Conservation (phyloP, 92 coral and sea anemone species). For the Parazoanthus darwini region DNA sequence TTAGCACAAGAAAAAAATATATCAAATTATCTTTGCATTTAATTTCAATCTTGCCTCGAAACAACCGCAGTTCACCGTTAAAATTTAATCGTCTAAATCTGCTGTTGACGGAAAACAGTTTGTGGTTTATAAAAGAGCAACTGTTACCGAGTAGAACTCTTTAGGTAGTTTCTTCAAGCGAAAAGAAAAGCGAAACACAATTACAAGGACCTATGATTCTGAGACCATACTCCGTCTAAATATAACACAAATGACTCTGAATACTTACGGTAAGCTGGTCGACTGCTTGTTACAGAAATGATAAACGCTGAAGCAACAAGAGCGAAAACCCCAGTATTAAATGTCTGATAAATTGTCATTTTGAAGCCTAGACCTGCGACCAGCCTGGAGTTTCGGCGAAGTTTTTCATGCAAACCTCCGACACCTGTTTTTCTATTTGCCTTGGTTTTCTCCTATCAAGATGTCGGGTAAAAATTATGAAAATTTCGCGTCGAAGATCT, state of each 20-base stretch:
- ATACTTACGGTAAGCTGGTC: conserved; percentile 33
- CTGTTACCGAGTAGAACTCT: neutral
- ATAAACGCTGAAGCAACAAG: conserved; percentile 22
- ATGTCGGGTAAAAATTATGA: conserved; percentile 38
- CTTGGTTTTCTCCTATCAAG: conserved; percentile 22
- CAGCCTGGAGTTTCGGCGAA: neutral
- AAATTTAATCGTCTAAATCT: conserved; percentile 5
- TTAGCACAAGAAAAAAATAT: neutral
- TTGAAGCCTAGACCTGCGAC: neutral
- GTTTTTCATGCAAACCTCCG: conserved; percentile 4
- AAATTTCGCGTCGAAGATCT: conserved; percentile 11
- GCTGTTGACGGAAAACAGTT: neutral
- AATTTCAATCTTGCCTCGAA: conserved; percentile 25
- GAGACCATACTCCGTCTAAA: neutral
- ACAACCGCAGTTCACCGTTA: conserved; percentile 26
- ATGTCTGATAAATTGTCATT: conserved; percentile 8
- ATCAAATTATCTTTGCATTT: conserved; percentile 37
- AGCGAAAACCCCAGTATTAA: neutral
- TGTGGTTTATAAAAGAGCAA: conserved; percentile 28
- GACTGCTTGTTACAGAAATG: conserved; percentile 38
- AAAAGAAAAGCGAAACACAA: neutral
- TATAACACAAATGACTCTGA: neutral
- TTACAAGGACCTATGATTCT: neutral
- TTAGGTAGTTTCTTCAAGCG: neutral
- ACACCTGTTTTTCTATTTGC: conserved; percentile 29